Evolutionary conservation across 2,888 invertebrate species (phyloP).

Genomic region (Clanis bilineata): DNA sequence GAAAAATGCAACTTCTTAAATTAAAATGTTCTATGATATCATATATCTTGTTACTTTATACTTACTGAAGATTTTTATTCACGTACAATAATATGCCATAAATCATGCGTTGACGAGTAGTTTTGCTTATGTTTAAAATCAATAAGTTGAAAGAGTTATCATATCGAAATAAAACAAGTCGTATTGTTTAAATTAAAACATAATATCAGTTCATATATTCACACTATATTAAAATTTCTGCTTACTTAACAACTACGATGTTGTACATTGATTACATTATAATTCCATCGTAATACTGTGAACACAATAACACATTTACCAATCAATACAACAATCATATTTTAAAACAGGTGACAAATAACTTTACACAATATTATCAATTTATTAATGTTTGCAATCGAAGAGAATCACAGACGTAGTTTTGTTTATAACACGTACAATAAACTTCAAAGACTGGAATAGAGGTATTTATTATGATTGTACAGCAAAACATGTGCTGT

Average conservation of each 20-base stretch:
- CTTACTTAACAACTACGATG: conserved; percentile 55
- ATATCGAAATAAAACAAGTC: not conserved
- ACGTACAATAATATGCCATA: no score
- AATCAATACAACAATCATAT: conserved; percentile 23
- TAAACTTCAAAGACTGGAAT: conserved; percentile 1
- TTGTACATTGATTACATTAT: conserved; percentile 50
- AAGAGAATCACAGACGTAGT: conserved; percentile 10
- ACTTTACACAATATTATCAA: not conserved
- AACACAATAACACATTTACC: conserved; percentile 29
- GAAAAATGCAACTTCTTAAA: no score
- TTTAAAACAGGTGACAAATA: conserved; percentile 3
- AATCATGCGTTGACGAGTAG: no score
- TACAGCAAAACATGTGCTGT: not conserved
- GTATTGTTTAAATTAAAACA: conserved; percentile 15
- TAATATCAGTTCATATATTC: conserved; percentile 38
- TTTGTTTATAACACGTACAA: conserved; percentile 1
- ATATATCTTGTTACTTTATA: no score
- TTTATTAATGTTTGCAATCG: not conserved
- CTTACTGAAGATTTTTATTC: no score
- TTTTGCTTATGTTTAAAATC: no score
- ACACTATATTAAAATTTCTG: conserved; percentile 46
- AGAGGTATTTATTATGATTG: conserved; percentile 12
- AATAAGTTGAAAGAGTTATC: not conserved
- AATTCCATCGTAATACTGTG: conserved; percentile 56
- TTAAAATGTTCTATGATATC: no score